A percentile compares a stretch with the other conserved stretches of the same genome.
phyloP scores from a whole-genome alignment of 2,113 vertebrate genomes.

The Cygnus buccinator region DNA sequence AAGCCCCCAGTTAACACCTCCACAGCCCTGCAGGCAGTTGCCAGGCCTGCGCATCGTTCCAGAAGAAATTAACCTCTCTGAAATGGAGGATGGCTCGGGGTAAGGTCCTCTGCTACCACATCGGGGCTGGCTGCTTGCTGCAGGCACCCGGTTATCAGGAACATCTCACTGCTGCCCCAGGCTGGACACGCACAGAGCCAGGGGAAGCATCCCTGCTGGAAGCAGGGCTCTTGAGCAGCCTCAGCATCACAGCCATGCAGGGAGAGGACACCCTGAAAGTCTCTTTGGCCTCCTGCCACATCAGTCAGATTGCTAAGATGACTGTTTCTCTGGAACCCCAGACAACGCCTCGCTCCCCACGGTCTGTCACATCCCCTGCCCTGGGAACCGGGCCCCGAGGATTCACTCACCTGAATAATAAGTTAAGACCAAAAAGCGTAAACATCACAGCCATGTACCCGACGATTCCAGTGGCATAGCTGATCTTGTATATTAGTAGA shows the following conservation, averaged over 20 bases:
- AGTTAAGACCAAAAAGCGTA: slow-evolving; percentile 95
- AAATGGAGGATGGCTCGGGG: not conserved
- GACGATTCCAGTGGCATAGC: slow-evolving; percentile 93
- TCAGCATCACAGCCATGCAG: not conserved
- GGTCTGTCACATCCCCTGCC: fast-evolving
- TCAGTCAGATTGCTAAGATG: not conserved
- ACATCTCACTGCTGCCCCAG: not conserved
- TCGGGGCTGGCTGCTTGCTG: not conserved
- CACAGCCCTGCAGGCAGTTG: not conserved
- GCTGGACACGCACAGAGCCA: not conserved
- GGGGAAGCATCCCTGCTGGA: not conserved
- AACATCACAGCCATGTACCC: slow-evolving; percentile 98
- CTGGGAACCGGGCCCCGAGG: not conserved
- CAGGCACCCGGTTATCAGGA: not conserved
- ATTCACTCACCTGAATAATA: slow-evolving; percentile 92
- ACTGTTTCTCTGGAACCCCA: not conserved
- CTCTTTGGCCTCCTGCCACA: not conserved
- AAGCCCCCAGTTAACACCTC: not conserved
- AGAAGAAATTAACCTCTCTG: not conserved
- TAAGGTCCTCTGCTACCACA: not conserved
- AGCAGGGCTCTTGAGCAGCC: not conserved
- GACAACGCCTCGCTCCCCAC: fast-evolving
- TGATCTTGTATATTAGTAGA: slow-evolving; percentile 97
- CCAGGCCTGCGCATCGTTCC: not conserved
- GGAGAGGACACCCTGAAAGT: not conserved